Base-by-base conservation (phyloP, 2,888 invertebrate genomes). In the Scaptodrosophila latifasciaeformis region DNA sequence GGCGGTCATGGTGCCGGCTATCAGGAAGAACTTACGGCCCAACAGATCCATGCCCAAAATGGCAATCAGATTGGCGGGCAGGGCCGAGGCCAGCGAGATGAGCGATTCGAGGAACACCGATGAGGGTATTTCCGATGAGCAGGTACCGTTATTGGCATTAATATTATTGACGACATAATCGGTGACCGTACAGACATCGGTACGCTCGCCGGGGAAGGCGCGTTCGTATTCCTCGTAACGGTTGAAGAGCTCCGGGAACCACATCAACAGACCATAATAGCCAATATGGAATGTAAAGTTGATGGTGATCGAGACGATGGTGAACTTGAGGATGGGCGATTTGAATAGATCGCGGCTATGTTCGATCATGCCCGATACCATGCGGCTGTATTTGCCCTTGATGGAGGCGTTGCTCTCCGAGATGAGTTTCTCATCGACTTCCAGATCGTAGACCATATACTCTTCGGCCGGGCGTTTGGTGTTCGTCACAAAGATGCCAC, bases 201-300 rank as follows among this genome's bases (percentile, higher is more conserved):
- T 91, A 46, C 53, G 62, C 44, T 89, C 88, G 70, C 90, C 90
- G 46, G 92, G 91, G 86, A 92, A 90, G 27, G 88, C 87, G 48
- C 89, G 88, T 46, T 91, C 90, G 87, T 90, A 95, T 84, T 93
- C 93, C 87, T 95, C 94, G 85, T 94, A 95, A 43, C 96, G 92
- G 85, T 93, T 94, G 87, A 96, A 97, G 82, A 97, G 89, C 87
- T 96, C 96, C 0, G 96, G 96, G 87, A 96, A 96, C 97, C 97
- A 97, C 94, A 97, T 95, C 94, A 96, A 96, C 49, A 97, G 88
- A 35, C 96, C 96, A 85, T 97, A 97, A 86, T 96, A 97, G 91
- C 95, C 96, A 86, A 96, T 96, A 87, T 96, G 95, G 87, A 96
- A 95, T 68, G 96, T 95, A 84, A 96, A 95, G 84, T 96, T 96